Evolutionary conservation across 2,888 invertebrate genomes (phyloP).

Genomic region (Lasioglossum villosulum): DNA sequence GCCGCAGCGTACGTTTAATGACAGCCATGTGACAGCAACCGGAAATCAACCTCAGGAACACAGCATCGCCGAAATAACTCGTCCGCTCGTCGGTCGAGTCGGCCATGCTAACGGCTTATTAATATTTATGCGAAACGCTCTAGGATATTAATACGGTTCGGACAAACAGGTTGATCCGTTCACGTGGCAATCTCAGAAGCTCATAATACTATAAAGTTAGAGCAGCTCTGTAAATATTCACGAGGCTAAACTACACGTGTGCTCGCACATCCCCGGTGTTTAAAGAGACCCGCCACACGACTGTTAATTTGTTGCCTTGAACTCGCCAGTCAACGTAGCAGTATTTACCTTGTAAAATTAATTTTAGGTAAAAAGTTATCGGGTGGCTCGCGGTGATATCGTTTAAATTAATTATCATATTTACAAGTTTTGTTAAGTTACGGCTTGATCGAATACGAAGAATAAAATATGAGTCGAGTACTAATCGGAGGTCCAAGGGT

Average conservation of each 20-base stretch:
- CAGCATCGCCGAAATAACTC: constrained; percentile 29
- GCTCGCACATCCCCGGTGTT: neutral
- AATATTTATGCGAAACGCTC: constrained; percentile 48
- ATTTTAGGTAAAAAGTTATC: neutral
- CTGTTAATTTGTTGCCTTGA: constrained; percentile 3
- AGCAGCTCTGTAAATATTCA: constrained; percentile 52
- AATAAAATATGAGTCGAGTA: neutral
- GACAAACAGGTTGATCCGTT: constrained; percentile 55
- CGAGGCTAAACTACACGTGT: constrained; percentile 21
- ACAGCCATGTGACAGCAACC: neutral
- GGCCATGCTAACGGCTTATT: constrained; percentile 42
- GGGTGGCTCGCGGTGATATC: too few relatives aligned
- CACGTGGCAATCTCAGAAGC: constrained; percentile 49
- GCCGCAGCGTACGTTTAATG: neutral
- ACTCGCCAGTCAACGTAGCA: neutral
- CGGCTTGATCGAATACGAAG: neutral
- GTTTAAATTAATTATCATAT: neutral
- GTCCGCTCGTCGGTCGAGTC: neutral
- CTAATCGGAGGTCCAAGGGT: too few relatives aligned
- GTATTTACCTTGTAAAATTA: neutral
- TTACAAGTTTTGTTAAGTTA: neutral
- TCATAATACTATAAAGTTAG: constrained; percentile 53
- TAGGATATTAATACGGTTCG: constrained; percentile 53
- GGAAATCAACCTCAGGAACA: constrained; percentile 9
- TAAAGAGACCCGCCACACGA: neutral